Evolutionary conservation across 2,797 vertebrate species (phyloP), one percentile per base, ranked within the genome.

Genomic region (Phalanger gymnotis): DNA sequence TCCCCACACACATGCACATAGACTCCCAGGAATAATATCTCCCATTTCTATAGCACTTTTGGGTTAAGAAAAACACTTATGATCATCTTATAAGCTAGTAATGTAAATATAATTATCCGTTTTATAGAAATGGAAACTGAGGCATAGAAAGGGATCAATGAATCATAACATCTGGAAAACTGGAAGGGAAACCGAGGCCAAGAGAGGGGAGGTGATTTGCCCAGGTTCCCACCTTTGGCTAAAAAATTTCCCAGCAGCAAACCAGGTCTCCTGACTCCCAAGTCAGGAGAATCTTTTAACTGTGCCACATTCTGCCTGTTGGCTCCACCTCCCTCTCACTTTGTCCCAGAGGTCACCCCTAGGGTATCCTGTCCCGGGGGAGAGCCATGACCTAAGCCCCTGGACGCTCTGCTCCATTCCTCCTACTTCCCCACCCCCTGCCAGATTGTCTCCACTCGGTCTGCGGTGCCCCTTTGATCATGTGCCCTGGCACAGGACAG

Each of bases 381-480:
- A 87, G 40, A 51, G 25, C 73, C 73, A 28, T 51, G 25, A 40
- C 73, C 66, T 10, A 12, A 87, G 73, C 73, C 73, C 73, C 40
- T 47, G 73, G 40, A 87, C 73, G 40, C 73, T 87, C 34, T 51
- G 73, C 73, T 87, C 73, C 40, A 87, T 87, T 87, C 73, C 73
- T 87, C 73, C 73, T 47, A 27, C 73, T 51, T 87, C 40, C 73
- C 73, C 73, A 25, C 73, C 73, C 73, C 73, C 40, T 87, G 73
- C 40, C 73, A 87, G 73, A 87, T 11, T 1, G 73, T 87, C 73
- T 87, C 73, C 73, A 87, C 73, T 87, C 73, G 27, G 73, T 87
- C 73, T 87, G 73, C 73, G 73, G 73, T 87, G 73, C 73, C 73
- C 73, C 73, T 87, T 87, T 87, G 73, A 87, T 87, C 73, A 47